These are phyloP conservation scores for Ceratoteleas bidentatus DNA, from an alignment of 1,140 invertebrate species.

Conservation along the genomic window DNA sequence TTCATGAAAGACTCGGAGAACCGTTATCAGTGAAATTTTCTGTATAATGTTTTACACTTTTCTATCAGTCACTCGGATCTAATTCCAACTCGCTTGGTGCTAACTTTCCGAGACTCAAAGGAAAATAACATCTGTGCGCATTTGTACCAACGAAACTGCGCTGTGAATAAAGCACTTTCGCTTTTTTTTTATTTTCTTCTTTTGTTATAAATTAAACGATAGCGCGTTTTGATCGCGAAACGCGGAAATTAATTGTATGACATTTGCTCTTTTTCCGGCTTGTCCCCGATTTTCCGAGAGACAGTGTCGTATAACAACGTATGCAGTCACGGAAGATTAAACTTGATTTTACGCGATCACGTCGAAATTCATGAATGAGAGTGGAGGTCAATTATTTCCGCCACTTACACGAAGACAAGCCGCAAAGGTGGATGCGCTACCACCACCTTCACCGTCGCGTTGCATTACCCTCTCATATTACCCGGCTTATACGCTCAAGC, in stretches of 20 bases:
- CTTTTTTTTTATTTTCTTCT: too few relatives aligned
- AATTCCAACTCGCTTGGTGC: not conserved
- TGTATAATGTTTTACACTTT: constrained; percentile 42
- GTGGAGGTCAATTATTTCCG: constrained; percentile 53
- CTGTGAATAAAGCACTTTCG: too few relatives aligned
- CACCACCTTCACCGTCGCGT: constrained; percentile 40
- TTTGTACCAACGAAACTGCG: not conserved
- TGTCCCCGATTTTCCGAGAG: constrained; percentile 38
- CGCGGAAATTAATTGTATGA: constrained; percentile 8
- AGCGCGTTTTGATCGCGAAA: not conserved
- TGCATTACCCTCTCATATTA: constrained; percentile 39
- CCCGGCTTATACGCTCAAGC: constrained; percentile 21
- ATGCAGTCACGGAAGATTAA: constrained; percentile 56
- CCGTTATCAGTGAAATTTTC: constrained; percentile 52
- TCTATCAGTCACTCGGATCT: constrained; percentile 9
- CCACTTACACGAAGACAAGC: constrained; percentile 44
- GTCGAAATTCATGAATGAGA: constrained; percentile 49
- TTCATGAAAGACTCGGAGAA: constrained; percentile 18
- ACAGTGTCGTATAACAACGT: constrained; percentile 36
- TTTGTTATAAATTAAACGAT: constrained; percentile 1
- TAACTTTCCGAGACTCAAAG: not conserved
- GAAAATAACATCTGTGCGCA: not conserved
- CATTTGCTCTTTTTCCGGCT: constrained; percentile 38
- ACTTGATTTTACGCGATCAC: constrained; percentile 53
- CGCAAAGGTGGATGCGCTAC: constrained; percentile 30